These are phyloP conservation scores for Papilio protenor DNA, from an alignment of 2,888 invertebrate genomes.

Conservation along the genomic window DNA sequence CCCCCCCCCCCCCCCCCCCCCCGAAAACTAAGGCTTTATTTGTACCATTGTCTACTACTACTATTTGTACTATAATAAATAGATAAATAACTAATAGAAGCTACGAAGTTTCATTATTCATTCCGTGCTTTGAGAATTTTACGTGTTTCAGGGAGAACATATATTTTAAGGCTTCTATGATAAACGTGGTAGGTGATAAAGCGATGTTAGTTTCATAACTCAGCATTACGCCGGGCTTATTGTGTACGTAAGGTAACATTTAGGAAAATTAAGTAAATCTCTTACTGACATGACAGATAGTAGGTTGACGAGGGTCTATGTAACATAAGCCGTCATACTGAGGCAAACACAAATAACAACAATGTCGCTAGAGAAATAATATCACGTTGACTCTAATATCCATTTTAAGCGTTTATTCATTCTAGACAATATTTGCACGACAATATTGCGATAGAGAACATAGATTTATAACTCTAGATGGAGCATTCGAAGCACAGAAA, in stretches of 20 bases:
- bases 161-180: constrained; percentile 7
- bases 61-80: background rate
- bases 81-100: background rate
- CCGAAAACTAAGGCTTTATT: background rate
- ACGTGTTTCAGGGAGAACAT: background rate
- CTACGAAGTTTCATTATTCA: background rate
- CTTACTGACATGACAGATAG: constrained; percentile 45
- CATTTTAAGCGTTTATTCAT: constrained; percentile 35
- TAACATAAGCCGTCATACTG: constrained; percentile 43
- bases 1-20: too few relatives aligned
- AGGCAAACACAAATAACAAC: constrained; percentile 44
- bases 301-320: constrained; percentile 44
- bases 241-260: constrained; percentile 42
- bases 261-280: constrained; percentile 45
- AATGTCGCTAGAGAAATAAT: constrained; percentile 43
- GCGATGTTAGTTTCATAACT: constrained; percentile 33
- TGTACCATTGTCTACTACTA: background rate
- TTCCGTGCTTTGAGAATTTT: background rate
- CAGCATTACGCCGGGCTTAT: constrained; percentile 39
- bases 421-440: constrained; percentile 17
- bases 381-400: constrained; percentile 34
- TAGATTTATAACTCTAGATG: too few relatives aligned
- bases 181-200: constrained; percentile 21
- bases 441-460: background rate
- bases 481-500: too few relatives aligned